Percentiles rank a stretch among this genome's conserved stretches.
These are phyloP conservation scores for Neogobius melanostomus DNA, from an alignment of 2,113 vertebrate genomes.

Conservation along the genomic window DNA sequence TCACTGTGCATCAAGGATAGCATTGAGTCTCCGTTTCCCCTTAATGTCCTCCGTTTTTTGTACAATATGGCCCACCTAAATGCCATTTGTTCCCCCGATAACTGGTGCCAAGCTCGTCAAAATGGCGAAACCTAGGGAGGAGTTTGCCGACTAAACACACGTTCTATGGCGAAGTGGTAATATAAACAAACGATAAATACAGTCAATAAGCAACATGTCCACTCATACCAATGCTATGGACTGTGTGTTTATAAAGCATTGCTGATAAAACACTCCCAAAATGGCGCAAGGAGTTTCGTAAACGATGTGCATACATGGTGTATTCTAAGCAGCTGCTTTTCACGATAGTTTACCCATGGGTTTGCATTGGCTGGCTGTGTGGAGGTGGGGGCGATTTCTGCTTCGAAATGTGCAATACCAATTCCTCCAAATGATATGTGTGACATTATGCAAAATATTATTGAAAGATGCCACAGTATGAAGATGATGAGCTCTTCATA, in stretches of 20 bases:
- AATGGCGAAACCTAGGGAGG: slow-evolving; percentile 79
- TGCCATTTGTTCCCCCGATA: slow-evolving; percentile 39
- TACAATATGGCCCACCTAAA: slow-evolving; percentile 17
- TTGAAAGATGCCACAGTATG: no score
- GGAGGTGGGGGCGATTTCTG: neutral
- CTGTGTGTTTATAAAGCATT: slow-evolving; percentile 6
- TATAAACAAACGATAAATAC: neutral
- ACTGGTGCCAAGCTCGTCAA: slow-evolving; percentile 59
- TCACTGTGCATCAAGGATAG: no score
- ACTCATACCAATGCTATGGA: neutral
- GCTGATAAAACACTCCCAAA: slow-evolving; percentile 53
- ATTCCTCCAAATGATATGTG: no score
- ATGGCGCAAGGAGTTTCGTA: slow-evolving; percentile 67
- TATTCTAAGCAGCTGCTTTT: slow-evolving; percentile 3
- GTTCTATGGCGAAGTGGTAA: slow-evolving; percentile 24
- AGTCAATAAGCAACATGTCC: neutral
- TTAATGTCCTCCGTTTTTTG: neutral
- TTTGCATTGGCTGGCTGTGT: neutral
- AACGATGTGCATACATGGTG: slow-evolving; percentile 5
- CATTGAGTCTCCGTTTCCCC: neutral
- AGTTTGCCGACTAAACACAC: slow-evolving; percentile 60
- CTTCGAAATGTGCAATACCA: no score
- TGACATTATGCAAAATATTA: no score
- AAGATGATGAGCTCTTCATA: no score
- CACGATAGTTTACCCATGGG: neutral